Percentiles rank a stretch among this genome's conserved stretches.
phyloP scores from a whole-genome alignment of 2,888 invertebrate species.

The Malthinus flaveolus region DNA sequence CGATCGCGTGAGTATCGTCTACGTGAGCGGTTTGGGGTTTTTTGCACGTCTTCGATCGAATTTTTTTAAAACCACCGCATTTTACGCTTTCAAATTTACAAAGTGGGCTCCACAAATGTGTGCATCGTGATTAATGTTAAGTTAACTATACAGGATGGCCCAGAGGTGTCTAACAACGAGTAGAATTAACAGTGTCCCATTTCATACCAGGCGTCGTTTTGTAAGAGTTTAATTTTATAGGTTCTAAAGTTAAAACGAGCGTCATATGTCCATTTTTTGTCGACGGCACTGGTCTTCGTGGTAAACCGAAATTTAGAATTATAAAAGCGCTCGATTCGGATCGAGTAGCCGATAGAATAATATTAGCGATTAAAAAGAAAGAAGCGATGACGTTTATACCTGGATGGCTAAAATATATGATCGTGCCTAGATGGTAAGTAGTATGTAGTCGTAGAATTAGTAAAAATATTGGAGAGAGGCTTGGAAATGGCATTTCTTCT shows the following conservation, averaged over 20 bases:
- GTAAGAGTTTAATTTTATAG: conserved; percentile 9
- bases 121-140: neutral
- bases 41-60: too few relatives aligned
- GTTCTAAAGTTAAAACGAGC: conserved; percentile 65
- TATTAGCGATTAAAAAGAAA: conserved; percentile 76
- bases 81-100: neutral
- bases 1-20: too few relatives aligned
- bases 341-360: conserved; percentile 79
- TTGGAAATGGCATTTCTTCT: too few relatives aligned
- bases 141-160: too few relatives aligned
- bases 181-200: too few relatives aligned
- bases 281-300: conserved; percentile 87
- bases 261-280: conserved; percentile 90
- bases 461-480: too few relatives aligned
- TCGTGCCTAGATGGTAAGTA: conserved; percentile 70
- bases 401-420: conserved; percentile 65
- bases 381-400: conserved; percentile 77
- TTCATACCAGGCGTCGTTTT: too few relatives aligned
- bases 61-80: too few relatives aligned
- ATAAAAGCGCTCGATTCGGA: conserved; percentile 73
- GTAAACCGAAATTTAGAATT: conserved; percentile 75
- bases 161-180: too few relatives aligned
- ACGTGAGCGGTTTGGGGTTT: too few relatives aligned
- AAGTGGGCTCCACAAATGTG: neutral
- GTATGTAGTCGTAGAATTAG: too few relatives aligned